Evolutionary conservation across 2,113 vertebrate species (phyloP).

Genomic region (Apistogramma diplotaenia): DNA sequence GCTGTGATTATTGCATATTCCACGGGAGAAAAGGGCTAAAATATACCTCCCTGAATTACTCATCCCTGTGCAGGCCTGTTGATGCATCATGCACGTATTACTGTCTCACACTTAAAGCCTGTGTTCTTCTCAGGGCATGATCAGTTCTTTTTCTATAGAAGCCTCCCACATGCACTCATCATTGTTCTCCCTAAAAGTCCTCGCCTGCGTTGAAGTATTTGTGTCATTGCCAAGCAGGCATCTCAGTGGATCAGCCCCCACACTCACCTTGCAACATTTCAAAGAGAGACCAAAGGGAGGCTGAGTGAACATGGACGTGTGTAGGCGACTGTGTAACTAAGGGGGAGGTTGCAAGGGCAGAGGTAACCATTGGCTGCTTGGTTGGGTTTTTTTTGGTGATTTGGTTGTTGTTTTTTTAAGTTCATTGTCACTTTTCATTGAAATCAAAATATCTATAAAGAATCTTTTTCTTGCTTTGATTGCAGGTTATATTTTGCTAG

Average conservation of each 20-base stretch:
- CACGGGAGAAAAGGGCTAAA: neutral
- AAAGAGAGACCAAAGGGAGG: slow-evolving; percentile 56
- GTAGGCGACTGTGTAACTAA: slow-evolving; percentile 48
- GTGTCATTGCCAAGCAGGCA: slow-evolving; percentile 43
- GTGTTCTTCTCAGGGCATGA: neutral
- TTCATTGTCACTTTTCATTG: neutral
- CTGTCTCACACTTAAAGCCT: slow-evolving; percentile 5
- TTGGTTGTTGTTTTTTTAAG: neutral
- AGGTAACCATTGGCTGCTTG: slow-evolving; percentile 22
- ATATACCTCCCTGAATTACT: neutral
- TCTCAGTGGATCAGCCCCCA: slow-evolving; percentile 63
- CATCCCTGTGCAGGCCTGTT: neutral
- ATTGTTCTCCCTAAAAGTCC: slow-evolving; percentile 59
- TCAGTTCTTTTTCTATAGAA: slow-evolving; percentile 30
- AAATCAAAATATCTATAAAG: neutral
- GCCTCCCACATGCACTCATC: slow-evolving; percentile 57
- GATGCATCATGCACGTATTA: slow-evolving; percentile 30
- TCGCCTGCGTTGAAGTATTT: slow-evolving; percentile 58
- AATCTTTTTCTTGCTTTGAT: neutral
- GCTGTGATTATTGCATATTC: neutral
- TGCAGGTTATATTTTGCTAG: neutral
- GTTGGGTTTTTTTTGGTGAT: neutral
- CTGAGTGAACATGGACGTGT: slow-evolving; percentile 37
- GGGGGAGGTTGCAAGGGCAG: slow-evolving; percentile 24
- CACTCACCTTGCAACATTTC: slow-evolving; percentile 59